Percentiles rank a stretch among this genome's conserved stretches.
phyloP scores from a whole-genome alignment of 2,888 invertebrate species.

The Fragum sueziense region DNA sequence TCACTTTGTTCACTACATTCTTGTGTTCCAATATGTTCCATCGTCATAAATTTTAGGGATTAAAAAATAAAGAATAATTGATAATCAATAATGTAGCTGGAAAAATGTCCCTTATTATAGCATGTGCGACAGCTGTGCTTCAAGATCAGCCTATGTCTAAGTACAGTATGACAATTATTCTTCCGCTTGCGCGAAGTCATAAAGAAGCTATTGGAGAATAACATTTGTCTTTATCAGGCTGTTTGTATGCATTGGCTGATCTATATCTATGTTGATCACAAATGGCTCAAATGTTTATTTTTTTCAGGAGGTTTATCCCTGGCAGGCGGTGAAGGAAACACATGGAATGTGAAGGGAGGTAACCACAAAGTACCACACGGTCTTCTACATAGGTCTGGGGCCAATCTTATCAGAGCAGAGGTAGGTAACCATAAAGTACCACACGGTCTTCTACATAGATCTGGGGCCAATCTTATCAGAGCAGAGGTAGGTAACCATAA shows the following conservation, averaged over 20 bases:
- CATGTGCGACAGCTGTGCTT: too few species aligned
- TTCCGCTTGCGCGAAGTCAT: too few species aligned
- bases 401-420: constrained; percentile 80
- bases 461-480: constrained; percentile 83
- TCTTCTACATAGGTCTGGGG: constrained; percentile 80
- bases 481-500: constrained; percentile 85
- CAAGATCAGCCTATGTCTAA: too few species aligned
- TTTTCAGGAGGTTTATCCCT: constrained; percentile 84
- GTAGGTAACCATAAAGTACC: constrained; percentile 83
- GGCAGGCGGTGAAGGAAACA: constrained; percentile 84
- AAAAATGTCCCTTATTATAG: too few species aligned
- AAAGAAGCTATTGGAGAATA: not conserved
- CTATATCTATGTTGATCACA: not conserved
- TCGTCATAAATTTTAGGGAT: too few species aligned
- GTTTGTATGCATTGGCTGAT: not conserved
- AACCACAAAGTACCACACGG: constrained; percentile 81
- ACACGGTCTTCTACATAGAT: constrained; percentile 72
- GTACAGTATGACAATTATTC: too few species aligned
- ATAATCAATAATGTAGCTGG: too few species aligned
- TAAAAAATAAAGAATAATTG: too few species aligned
- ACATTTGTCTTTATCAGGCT: not conserved
- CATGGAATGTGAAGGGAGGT: constrained; percentile 86
- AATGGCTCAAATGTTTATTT: not conserved
- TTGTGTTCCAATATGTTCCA: too few species aligned
- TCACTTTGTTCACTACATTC: too few species aligned